Evolutionary conservation across 2,797 vertebrate species (phyloP).

Genomic region (Glossophaga mutica): DNA sequence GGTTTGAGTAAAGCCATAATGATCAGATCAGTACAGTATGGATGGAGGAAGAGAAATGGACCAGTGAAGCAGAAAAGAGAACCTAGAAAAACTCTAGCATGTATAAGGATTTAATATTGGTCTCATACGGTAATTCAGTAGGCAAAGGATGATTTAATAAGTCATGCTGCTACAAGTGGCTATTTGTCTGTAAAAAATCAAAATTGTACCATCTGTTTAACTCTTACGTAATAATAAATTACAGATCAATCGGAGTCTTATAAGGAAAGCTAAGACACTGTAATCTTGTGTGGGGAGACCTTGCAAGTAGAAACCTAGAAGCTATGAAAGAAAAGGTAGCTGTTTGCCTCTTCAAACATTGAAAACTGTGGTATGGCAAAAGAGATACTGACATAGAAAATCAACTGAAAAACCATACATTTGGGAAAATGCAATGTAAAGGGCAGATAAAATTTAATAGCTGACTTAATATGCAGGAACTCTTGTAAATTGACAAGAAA

Average conservation of each 20-base stretch:
- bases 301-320: background rate
- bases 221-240: conserved; percentile 21
- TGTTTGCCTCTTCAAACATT: background rate
- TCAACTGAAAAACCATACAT: background rate
- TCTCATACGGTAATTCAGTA: background rate
- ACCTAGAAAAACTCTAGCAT: background rate
- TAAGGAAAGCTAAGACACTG: background rate
- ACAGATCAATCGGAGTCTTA: background rate
- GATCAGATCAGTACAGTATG: background rate
- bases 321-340: background rate
- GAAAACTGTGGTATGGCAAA: background rate
- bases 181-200: background rate
- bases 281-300: background rate
- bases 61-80: background rate
- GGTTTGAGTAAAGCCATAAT: background rate
- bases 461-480: background rate
- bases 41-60: background rate
- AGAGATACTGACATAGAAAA: background rate
- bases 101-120: background rate
- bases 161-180: background rate
- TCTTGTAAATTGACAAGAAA: conserved; percentile 12
- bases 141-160: background rate
- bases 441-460: background rate
- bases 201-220: background rate
- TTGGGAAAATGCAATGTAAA: background rate